Conservation (phyloP, 2,113 vertebrate species). For the Odontophorus gujanensis region DNA sequence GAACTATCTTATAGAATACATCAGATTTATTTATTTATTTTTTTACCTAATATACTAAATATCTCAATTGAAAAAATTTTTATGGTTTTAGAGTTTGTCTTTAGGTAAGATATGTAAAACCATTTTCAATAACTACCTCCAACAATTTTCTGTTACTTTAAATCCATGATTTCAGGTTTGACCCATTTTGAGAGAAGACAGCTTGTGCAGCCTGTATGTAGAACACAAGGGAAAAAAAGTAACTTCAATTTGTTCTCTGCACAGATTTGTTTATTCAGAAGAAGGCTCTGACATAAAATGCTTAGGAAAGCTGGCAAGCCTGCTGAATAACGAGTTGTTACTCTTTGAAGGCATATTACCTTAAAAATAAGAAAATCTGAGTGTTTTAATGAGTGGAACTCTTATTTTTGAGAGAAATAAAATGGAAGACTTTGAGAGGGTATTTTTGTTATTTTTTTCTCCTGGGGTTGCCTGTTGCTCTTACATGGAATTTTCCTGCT, state of each 20-base stretch:
- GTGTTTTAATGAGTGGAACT: constrained; percentile 68
- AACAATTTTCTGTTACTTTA: not conserved
- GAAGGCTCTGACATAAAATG: constrained; percentile 59
- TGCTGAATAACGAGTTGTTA: constrained; percentile 58
- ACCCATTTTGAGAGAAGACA: constrained; percentile 9
- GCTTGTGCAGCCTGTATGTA: not conserved
- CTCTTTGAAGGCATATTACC: constrained; percentile 65
- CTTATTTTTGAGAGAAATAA: constrained; percentile 71
- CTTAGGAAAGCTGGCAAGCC: constrained; percentile 50
- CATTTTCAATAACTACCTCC: not conserved
- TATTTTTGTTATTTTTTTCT: not conserved
- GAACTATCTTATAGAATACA: not conserved
- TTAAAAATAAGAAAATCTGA: constrained; percentile 70
- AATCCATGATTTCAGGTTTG: constrained; percentile 27
- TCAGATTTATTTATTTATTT: not conserved
- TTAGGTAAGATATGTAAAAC: not conserved
- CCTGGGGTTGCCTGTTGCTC: constrained; percentile 71
- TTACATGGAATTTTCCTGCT: constrained; percentile 62
- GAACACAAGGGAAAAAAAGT: not conserved
- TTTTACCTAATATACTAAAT: not conserved
- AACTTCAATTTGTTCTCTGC: constrained; percentile 17
- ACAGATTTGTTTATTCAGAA: constrained; percentile 66
- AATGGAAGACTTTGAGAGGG: constrained; percentile 56
- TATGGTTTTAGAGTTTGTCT: not conserved
- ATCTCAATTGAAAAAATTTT: not conserved